phyloP scores from a whole-genome alignment of 2,113 vertebrate species.

The Nesogale talazaci region DNA sequence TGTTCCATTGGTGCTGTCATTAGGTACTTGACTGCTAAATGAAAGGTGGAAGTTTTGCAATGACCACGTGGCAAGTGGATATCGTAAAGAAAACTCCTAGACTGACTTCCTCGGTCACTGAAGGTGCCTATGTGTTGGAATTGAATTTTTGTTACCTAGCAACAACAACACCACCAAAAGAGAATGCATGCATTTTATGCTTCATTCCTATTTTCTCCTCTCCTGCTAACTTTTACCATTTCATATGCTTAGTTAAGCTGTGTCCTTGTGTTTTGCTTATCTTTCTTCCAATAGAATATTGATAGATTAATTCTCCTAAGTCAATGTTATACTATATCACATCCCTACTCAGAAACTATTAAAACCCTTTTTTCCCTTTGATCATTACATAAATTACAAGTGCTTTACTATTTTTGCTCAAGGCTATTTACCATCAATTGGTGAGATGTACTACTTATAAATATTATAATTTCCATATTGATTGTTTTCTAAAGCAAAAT shows the following conservation, averaged over 20 bases:
- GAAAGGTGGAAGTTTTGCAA: too few relatives aligned
- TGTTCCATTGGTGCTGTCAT: too few relatives aligned
- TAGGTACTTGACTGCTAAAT: too few relatives aligned
- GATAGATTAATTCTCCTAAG: background rate
- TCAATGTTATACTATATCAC: background rate
- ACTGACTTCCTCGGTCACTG: too few relatives aligned
- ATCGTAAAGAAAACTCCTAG: too few relatives aligned
- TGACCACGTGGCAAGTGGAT: too few relatives aligned
- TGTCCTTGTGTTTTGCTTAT: background rate
- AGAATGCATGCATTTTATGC: background rate
- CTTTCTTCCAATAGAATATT: background rate
- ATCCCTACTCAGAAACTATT: background rate
- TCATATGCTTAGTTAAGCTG: background rate
- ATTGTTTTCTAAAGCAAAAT: background rate
- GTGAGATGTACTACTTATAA: background rate
- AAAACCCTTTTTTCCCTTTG: background rate
- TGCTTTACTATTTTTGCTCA: background rate
- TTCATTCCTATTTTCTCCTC: background rate
- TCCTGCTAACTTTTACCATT: background rate
- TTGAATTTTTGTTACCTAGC: too few relatives aligned
- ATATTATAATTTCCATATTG: background rate
- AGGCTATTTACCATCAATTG: background rate
- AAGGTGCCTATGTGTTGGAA: too few relatives aligned
- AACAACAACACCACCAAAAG: too few relatives aligned
- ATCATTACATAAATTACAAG: background rate